Evolutionary conservation across 1,140 invertebrate genomes (phyloP).

Genomic region (Penaeus indicus): DNA sequence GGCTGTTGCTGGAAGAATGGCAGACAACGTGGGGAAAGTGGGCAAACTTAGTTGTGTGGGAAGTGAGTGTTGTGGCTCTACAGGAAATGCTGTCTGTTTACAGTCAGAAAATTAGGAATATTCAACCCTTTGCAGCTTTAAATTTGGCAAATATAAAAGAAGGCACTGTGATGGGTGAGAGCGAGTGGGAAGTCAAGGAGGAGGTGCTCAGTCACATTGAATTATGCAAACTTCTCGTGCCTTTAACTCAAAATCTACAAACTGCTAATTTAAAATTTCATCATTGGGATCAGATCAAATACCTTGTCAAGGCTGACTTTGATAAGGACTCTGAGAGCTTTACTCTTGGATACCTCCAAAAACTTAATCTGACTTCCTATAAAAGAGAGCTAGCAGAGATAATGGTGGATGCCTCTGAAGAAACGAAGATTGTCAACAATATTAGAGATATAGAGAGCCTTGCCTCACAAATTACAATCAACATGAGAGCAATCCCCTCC

Average conservation of each 20-base stretch:
- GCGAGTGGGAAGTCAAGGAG: constrained; percentile 54
- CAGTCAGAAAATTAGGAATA: constrained; percentile 47
- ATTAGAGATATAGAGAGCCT: constrained; percentile 48
- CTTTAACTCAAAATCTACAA: constrained; percentile 56
- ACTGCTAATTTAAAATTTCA: constrained; percentile 48
- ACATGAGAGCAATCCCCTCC: constrained; percentile 22
- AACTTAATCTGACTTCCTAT: constrained; percentile 53
- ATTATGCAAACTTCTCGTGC: constrained; percentile 48
- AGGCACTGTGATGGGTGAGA: constrained; percentile 29
- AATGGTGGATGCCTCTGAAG: constrained; percentile 50
- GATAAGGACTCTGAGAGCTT: constrained; percentile 53
- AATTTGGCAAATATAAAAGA: constrained; percentile 4
- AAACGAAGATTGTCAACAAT: constrained; percentile 49
- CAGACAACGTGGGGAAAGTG: constrained; percentile 57
- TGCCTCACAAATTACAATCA: constrained; percentile 39
- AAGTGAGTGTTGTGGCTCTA: constrained; percentile 57
- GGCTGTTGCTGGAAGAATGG: constrained; percentile 51
- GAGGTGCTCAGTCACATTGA: constrained; percentile 53
- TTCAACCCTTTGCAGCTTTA: constrained; percentile 32
- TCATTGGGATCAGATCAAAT: constrained; percentile 57
- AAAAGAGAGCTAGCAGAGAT: constrained; percentile 56
- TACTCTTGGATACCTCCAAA: constrained; percentile 57
- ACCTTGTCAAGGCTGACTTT: constrained; percentile 50
- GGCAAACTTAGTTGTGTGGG: constrained; percentile 47
- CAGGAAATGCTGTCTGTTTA: constrained; percentile 53